Base-by-base conservation (phyloP, 2,888 invertebrate genomes). In the Cephus rjabovi region DNA sequence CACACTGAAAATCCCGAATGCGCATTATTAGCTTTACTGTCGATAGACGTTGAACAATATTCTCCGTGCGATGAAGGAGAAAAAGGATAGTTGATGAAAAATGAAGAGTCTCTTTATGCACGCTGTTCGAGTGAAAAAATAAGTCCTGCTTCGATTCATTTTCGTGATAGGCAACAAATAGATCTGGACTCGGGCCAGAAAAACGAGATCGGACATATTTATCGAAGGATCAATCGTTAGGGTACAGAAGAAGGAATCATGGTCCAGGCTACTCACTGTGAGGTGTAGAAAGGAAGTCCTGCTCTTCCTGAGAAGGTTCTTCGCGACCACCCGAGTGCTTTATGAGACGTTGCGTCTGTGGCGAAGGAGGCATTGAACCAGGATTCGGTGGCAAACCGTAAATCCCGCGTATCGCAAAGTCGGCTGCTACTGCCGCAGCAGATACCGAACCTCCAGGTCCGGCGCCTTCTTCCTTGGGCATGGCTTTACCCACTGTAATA, bases 251-350 rank as follows among this genome's bases (percentile, higher is more conserved):
- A 9, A 34, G 12, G 35, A 34, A 12, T n/a, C 11, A 11, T 11
- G 35, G 11, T 15, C 56, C 12, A 77, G 23, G 71, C 6, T 23
- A 92, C 93, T 92, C 90, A 94, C 94, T 92, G 86, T 94, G 94
- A 86, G 94, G 93, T 3, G 94, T 93, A 30, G 94, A 92, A 82
- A 95, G 93, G 84, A 94, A 95, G 83, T 95, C 95, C 71, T 93
- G 92, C 74, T 95, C 94, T 73, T 94, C 94, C 87, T 94, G 94
- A 34, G 86, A 83, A 37, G 87, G 78, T 75, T 92, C 91, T 81
- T 90, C 92, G 88, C 87, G 87, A 76, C 85, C 84, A 75, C 83
- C 81, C 74, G 89, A 86, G 82, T 90, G 90, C 80, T 91, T 91
- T 78, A 89, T 88, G 82, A 91, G 88, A 82, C 91, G 85, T 87